Conservation (phyloP, 2,797 vertebrate species). For the Monodelphis domestica region DNA sequence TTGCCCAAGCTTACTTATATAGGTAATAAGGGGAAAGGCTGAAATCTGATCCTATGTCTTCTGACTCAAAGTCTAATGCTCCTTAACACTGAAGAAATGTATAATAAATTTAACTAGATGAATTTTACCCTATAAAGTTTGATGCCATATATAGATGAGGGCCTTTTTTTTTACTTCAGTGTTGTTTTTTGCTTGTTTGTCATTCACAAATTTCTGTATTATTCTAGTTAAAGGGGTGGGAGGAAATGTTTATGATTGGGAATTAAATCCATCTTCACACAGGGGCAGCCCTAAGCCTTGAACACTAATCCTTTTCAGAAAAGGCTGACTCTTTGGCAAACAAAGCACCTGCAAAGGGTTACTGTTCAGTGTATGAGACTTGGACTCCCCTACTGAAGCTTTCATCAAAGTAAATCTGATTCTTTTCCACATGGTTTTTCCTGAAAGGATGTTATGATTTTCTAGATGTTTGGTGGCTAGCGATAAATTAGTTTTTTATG, state of each 20-base stretch:
- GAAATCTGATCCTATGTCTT: background rate
- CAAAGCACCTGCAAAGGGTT: constrained; percentile 81
- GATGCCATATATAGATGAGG: background rate
- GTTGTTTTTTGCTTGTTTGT: background rate
- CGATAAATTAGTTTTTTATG: constrained; percentile 97
- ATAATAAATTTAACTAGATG: background rate
- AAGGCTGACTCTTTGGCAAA: constrained; percentile 48
- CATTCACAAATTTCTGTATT: background rate
- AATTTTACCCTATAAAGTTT: background rate
- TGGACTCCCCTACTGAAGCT: constrained; percentile 84
- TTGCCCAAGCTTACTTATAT: background rate
- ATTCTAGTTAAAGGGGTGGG: background rate
- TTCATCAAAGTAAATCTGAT: constrained; percentile 95
- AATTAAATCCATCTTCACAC: background rate
- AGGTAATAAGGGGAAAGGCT: background rate
- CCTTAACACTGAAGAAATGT: background rate
- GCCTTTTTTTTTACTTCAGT: background rate
- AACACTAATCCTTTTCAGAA: constrained; percentile 8
- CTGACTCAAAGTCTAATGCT: background rate
- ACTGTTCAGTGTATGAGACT: constrained; percentile 81
- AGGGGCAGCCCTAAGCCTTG: background rate
- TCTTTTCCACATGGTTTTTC: constrained; percentile 98
- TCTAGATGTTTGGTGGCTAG: constrained; percentile 93
- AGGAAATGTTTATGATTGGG: background rate
- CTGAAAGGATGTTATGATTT: constrained; percentile 99